Evolutionary conservation across 2,888 invertebrate species (phyloP), one percentile per base, ranked within the genome.

Genomic region (Acanthosepion pharaonis): DNA sequence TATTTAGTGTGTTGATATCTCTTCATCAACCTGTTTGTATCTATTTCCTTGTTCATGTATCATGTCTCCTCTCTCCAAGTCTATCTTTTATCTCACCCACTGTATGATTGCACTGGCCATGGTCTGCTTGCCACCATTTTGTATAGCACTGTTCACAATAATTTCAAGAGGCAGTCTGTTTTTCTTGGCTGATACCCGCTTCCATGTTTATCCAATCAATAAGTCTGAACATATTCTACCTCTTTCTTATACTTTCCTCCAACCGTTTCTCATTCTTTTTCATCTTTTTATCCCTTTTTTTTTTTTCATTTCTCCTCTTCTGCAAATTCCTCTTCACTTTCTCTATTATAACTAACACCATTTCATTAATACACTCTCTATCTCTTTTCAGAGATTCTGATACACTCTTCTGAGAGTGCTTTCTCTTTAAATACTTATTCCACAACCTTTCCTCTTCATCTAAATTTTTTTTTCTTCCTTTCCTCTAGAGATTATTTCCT

Each of bases 111-210:
- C 78, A 33, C n/a, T 33, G n/a, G n/a, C 78, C 78, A 78, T 78
- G n/a, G 78, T 78, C 78, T 78, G n/a, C 78, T 78, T 78, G 78
- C 78, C 33, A 78, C 78, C 78, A 78, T 78, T 78, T 78, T 78
- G n/a, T 78, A 78, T 78, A n/a, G 78, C n/a, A 33, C 78, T 78
- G n/a, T 15, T 78, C 78, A 33, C 78, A 78, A 78, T 78, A 78
- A 78, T 78, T 78, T 78, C 78, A 78, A 11, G 18, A 78, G 78
- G n/a, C 78, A 78, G 78, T 78, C 78, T 78, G 78, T 78, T 78
- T 78, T 78, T 78, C n/a, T 78, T 78, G n/a, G 33, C 78, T 78
- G 78, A 78, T 78, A 78, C 78, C 78, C 78, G 78, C 11, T 78
- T n/a, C 78, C 33, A n/a, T 78, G n/a, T 78, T 78, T 78, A 78